These are phyloP conservation scores for Erpetoichthys calabaricus DNA, from an alignment of 2,797 vertebrate genomes.

Conservation along the genomic window DNA sequence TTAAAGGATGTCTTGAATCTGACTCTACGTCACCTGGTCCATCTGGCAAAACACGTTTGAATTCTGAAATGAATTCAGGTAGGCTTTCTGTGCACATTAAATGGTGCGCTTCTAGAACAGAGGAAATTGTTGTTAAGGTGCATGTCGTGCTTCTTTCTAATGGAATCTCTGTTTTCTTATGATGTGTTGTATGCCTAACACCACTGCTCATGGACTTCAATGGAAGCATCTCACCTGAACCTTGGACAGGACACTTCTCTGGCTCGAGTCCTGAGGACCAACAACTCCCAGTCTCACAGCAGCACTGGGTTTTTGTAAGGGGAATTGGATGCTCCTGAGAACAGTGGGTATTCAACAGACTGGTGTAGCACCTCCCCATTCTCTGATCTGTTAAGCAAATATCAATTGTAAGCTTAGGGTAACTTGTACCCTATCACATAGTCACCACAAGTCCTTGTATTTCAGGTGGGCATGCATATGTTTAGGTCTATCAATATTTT, in stretches of 20 bases:
- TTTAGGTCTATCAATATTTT: neutral
- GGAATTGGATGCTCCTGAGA: conserved; percentile 36
- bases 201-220: too few species aligned
- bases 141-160: neutral
- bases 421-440: conserved; percentile 1
- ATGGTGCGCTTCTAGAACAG: conserved; percentile 29
- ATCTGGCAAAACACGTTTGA: conserved; percentile 14
- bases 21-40: conserved; percentile 12
- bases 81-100: conserved; percentile 29
- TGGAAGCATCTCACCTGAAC: conserved; percentile 39
- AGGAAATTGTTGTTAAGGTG: neutral
- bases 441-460: conserved; percentile 10
- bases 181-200: too few species aligned
- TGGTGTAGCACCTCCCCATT: conserved; percentile 39
- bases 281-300: conserved; percentile 49
- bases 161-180: too few species aligned
- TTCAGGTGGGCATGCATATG: conserved; percentile 11
- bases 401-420: neutral
- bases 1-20: neutral
- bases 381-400: conserved; percentile 33
- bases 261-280: conserved; percentile 38
- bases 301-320: conserved; percentile 48
- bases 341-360: conserved; percentile 38
- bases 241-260: conserved; percentile 43
- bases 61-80: conserved; percentile 18